phyloP scores from a whole-genome alignment of 2,113 vertebrate species.

The Excalfactoria chinensis region DNA sequence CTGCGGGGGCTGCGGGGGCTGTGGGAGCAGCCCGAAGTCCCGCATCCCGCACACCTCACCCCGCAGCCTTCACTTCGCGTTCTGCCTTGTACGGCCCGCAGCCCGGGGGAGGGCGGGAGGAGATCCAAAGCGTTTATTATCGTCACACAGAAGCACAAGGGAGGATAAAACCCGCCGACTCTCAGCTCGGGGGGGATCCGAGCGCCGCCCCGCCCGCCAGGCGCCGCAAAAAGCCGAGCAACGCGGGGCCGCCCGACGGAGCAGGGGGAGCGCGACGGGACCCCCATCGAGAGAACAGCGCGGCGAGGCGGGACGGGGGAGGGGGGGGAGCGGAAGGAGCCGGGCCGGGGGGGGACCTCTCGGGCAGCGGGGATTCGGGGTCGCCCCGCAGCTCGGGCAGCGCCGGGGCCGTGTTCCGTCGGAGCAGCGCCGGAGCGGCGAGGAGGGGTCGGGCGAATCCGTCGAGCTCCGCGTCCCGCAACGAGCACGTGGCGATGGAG shows the following conservation, averaged over 20 bases:
- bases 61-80: too few relatives aligned
- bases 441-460: neutral
- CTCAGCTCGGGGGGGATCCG: neutral
- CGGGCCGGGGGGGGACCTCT: too few relatives aligned
- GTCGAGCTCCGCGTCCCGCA: neutral
- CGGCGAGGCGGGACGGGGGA: neutral
- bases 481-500: conserved; percentile 24
- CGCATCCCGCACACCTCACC: too few relatives aligned
- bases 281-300: too few relatives aligned
- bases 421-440: neutral
- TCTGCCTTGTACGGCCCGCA: too few relatives aligned
- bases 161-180: neutral
- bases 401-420: neutral
- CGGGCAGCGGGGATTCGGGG: neutral
- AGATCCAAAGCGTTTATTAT: neutral
- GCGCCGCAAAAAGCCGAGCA: neutral
- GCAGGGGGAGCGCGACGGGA: neutral
- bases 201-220: neutral
- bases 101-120: too few relatives aligned
- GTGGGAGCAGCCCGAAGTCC: too few relatives aligned
- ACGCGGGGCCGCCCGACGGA: neutral
- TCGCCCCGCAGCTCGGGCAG: neutral
- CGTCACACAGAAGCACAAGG: neutral
- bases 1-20: too few relatives aligned
- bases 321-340: neutral